Base-by-base conservation (phyloP, 30 jellyfish, hydroid and myxozoan genomes). In the Aurelia sp. region DNA sequence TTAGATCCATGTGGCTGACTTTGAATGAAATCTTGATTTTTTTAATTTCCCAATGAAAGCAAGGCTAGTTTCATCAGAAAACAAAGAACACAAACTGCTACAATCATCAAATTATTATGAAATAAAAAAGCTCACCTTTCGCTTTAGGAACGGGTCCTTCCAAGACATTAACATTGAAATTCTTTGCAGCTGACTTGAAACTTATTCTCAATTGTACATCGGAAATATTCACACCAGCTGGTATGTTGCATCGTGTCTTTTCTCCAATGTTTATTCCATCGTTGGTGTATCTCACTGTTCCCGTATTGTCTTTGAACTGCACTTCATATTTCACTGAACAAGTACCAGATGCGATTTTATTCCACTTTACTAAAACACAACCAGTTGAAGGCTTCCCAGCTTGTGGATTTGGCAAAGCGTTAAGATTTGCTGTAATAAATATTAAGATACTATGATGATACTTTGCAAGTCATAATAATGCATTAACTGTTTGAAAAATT, bases 251-350 rank as follows among this genome's bases (percentile, higher is more conserved):
- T 13, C 12, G 33, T 40, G 5, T 58, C 74, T 53, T 12, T 30
- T 21, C 64, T 2, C 18, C 41, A 11, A 75, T 33, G 40, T 75
- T 75, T 13, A 35, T 23, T 27, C 86, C 86, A 22, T 62, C 31
- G 33, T 58, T 63, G 17, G 33, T 58, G 48, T 75, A 75, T 27
- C 55, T 35, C 60, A 31, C 35, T 18, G 19, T 3, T 62, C 86
- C 86, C 6, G 86, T 19, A 8, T 61, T 74, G 19, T 75, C 41
- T 33, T 57, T 21, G 17, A 75, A 75, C 55, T 30, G 27, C 3
- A 75, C 75, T 31, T 75, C 86, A 33, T 55, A 75, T 59, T 75
- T 75, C 65, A 75, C 86, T 10, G 11, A 75, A 30, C 86, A 75
- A 47, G 64, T 62, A 11, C 86, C 86, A 6, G 86, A 75, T 17